Percentiles rank a stretch among this genome's conserved stretches.
phyloP scores from a whole-genome alignment of 1,140 invertebrate species.

The Heliothis subflexa region DNA sequence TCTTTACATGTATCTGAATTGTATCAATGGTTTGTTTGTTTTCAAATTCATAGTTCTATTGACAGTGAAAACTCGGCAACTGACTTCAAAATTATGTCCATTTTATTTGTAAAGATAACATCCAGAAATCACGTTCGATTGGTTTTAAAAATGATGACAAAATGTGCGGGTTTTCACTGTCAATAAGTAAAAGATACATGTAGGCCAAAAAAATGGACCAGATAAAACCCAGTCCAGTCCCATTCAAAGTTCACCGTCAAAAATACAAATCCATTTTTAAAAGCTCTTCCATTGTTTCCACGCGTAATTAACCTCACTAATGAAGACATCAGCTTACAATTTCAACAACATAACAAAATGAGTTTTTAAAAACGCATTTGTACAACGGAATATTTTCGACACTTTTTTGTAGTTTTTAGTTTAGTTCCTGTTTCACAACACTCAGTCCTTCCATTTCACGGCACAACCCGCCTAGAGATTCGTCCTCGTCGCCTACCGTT shows the following conservation, averaged over 20 bases:
- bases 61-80: not conserved
- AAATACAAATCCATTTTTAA: conserved; percentile 32
- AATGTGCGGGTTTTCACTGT: not conserved
- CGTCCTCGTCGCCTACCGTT: conserved; percentile 65
- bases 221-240: conserved; percentile 11
- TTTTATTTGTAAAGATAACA: not conserved
- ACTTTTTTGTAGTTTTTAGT: too few species aligned
- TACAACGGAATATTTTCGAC: not conserved
- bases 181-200: not conserved
- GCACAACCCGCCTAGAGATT: conserved; percentile 63
- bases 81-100: not conserved
- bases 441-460: conserved; percentile 57
- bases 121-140: not conserved
- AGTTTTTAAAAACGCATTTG: conserved; percentile 14
- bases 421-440: conserved; percentile 16
- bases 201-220: not conserved
- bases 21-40: not conserved
- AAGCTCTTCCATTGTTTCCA: not conserved
- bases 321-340: not conserved
- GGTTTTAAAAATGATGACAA: too few species aligned
- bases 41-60: conserved; percentile 5
- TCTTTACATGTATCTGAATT: conserved; percentile 13
- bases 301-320: not conserved
- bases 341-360: not conserved
- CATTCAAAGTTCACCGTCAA: conserved; percentile 1